Evolutionary conservation across 1,140 invertebrate species (phyloP).

Genomic region (Diabrotica undecimpunctata): DNA sequence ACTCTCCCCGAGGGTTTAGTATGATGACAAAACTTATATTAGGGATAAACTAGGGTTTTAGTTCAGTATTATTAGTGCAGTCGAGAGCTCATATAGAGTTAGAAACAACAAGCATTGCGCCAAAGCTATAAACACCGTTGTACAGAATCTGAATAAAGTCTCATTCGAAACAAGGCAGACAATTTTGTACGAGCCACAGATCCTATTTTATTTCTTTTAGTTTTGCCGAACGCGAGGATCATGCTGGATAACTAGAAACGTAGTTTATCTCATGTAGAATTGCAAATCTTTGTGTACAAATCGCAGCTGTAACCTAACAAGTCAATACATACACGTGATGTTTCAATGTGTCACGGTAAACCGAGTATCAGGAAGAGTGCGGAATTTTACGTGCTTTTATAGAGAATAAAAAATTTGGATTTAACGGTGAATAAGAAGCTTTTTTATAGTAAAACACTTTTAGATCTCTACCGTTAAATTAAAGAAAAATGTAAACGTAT

Average conservation of each 20-base stretch:
- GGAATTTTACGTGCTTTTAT: too few species aligned
- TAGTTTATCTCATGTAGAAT: neutral
- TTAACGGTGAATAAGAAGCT: too few species aligned
- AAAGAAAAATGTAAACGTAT: too few species aligned
- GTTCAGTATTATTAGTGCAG: neutral
- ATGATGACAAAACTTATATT: constrained; percentile 3
- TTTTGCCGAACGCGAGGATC: neutral
- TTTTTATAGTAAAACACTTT: too few species aligned
- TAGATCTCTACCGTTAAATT: too few species aligned
- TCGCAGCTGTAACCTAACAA: neutral
- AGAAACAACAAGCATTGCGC: neutral
- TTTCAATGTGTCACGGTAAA: neutral
- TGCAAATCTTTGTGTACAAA: neutral
- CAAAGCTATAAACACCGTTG: neutral
- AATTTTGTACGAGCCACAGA: neutral
- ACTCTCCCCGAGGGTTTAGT: neutral
- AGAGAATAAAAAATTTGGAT: too few species aligned
- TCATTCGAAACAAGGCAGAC: neutral
- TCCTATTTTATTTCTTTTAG: constrained; percentile 1
- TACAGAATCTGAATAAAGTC: neutral
- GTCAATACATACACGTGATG: neutral
- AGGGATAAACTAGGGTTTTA: neutral
- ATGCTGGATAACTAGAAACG: neutral
- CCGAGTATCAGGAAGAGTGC: neutral
- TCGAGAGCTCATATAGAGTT: neutral